Base-by-base conservation (phyloP, 2,888 invertebrate species). In the Nymphalis polychloros region DNA sequence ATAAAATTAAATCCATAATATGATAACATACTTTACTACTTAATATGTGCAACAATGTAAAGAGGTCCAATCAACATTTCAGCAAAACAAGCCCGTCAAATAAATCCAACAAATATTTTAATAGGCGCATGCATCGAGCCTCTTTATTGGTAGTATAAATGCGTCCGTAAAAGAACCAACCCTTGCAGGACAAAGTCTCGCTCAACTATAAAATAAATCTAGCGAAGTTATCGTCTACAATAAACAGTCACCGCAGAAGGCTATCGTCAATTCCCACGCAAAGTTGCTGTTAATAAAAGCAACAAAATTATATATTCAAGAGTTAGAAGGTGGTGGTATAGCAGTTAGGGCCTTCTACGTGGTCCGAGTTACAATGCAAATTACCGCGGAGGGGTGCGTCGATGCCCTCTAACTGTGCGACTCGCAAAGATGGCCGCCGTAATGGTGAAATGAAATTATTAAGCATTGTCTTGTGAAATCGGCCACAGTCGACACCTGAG, bases 281-380 rank as follows among this genome's bases (percentile, higher is more conserved):
- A 92, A 90, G 84, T 89, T 86, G 88, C 86, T 87, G 89, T 89
- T 92, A 92, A 91, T 91, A 91, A 91, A 91, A 92, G 91, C 92
- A 90, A 90, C 92, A 89, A 90, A 92, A 92, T 92, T 92, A 92
- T 92, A 90, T 90, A 92, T 92, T 92, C 92, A 92, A 92, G 89
- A 92, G 90, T 90, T 89, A 87, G 89, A 86, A 90, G 90, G 91
- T 91, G 92, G 92, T 89, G 86, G 88, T 88, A 84, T 86, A 85
- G 89, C 88, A 85, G 90, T 90, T 90, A 90, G 87, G 86, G 86
- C 86, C 84, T 86, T 87, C 89, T 89, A 91, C 91, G 91, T 90
- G 91, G 92, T 90, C 91, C 89, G 90, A 89, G 91, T 92, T 90
- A 90, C 91, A 92, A 92, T 92, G 92, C 92, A 92, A 92, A 92